These are phyloP conservation scores for Chaetodon auriga DNA, from an alignment of 2,113 vertebrate genomes.

Conservation along the genomic window DNA sequence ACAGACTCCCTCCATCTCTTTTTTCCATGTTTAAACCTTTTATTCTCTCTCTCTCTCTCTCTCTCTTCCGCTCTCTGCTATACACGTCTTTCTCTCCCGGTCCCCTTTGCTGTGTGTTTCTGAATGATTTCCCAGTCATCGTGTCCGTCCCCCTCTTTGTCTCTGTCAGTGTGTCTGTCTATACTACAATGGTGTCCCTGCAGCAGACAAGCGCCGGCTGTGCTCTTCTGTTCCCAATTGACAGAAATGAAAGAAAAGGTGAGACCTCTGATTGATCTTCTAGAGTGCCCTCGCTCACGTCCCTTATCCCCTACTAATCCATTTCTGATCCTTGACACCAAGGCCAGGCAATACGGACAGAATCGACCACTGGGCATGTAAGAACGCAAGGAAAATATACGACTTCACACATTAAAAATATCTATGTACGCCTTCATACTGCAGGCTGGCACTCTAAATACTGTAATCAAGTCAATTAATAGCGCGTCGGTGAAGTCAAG, in stretches of 20 bases:
- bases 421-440: neutral
- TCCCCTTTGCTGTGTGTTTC: constrained; percentile 17
- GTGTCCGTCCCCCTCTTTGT: constrained; percentile 9
- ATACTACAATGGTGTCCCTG: constrained; percentile 39
- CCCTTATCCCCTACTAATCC: constrained; percentile 31
- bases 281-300: constrained; percentile 12
- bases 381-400: neutral
- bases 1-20: constrained; percentile 4
- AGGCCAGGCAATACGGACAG: neutral
- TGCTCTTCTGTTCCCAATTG: constrained; percentile 39
- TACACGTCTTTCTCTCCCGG: neutral
- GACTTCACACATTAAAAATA: neutral
- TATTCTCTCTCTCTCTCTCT: constrained; percentile 6
- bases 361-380: neutral
- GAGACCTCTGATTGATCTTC: constrained; percentile 58
- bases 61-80: constrained; percentile 1
- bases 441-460: neutral
- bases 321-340: constrained; percentile 37
- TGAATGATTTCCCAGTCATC: constrained; percentile 36
- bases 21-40: constrained; percentile 8
- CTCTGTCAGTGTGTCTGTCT: constrained; percentile 27
- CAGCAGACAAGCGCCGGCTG: constrained; percentile 32
- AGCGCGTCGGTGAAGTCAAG: neutral
- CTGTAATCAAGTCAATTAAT: constrained; percentile 20
- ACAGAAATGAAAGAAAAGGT: constrained; percentile 58